These are phyloP conservation scores for Cataglyphis rosenhaueri DNA, from an alignment of 2,888 invertebrate genomes.

Conservation along the genomic window DNA sequence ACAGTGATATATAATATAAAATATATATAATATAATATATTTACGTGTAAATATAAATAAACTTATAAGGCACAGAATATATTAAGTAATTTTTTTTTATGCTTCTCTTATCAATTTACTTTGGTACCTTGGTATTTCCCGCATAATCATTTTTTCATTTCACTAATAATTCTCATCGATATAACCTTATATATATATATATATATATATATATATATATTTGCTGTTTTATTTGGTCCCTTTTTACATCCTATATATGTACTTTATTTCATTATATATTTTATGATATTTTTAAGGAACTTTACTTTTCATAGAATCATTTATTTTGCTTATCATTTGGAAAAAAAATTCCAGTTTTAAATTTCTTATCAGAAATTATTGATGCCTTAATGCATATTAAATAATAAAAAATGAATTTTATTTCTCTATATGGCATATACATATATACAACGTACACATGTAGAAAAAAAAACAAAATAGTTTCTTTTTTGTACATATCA, in stretches of 20 bases:
- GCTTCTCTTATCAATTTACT: conserved; percentile 11
- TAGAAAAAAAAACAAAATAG: background rate
- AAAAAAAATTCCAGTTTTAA: background rate
- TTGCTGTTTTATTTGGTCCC: background rate
- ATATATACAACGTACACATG: background rate
- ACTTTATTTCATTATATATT: background rate
- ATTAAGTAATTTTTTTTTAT: background rate
- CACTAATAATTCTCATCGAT: conserved; percentile 6
- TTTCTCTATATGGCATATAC: background rate
- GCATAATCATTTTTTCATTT: background rate
- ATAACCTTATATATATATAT: background rate
- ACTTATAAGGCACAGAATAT: conserved; percentile 75
- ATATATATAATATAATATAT: conserved; percentile 82
- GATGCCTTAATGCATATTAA: background rate
- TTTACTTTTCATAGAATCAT: background rate
- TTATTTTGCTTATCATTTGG: background rate
- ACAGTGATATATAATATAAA: conserved; percentile 78
- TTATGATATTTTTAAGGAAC: background rate
- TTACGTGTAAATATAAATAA: conserved; percentile 85
- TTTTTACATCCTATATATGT: too few species aligned
- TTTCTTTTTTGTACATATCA: background rate
- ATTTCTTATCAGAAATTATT: background rate
- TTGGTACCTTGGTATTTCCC: background rate
- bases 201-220: background rate
- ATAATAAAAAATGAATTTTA: background rate